These are phyloP conservation scores for Caerostris darwini DNA, from an alignment of 1,140 invertebrate species.

Conservation along the genomic window DNA sequence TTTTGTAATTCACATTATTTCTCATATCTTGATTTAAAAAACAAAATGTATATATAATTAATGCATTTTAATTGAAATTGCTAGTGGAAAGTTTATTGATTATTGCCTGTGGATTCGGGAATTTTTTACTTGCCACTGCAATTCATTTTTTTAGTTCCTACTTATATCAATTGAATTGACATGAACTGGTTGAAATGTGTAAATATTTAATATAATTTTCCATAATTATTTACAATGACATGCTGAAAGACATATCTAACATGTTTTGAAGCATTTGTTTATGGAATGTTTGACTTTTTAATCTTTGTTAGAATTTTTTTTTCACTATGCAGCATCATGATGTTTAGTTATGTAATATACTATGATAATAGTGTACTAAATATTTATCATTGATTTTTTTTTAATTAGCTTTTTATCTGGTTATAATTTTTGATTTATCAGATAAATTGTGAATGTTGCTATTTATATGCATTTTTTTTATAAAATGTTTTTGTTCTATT, in stretches of 20 bases:
- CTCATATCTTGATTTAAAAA: not conserved
- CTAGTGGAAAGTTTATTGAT: conserved; percentile 45
- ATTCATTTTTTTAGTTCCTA: conserved; percentile 73
- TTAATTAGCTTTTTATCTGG: conserved; percentile 29
- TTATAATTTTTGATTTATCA: not conserved
- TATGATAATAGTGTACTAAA: conserved; percentile 44
- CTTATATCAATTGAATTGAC: conserved; percentile 3
- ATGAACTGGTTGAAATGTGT: not conserved
- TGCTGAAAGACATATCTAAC: conserved; percentile 9
- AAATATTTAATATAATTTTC: not conserved
- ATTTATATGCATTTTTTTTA: conserved; percentile 49
- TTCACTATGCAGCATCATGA: conserved; percentile 49
- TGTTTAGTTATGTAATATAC: conserved; percentile 26
- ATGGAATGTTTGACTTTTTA: conserved; percentile 54
- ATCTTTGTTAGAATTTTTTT: conserved; percentile 42
- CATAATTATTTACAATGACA: not conserved
- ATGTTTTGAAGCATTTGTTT: conserved; percentile 39
- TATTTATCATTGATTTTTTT: conserved; percentile 61
- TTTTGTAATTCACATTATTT: not conserved
- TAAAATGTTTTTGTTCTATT: conserved; percentile 9
- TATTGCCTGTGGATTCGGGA: conserved; percentile 63
- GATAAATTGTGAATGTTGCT: conserved; percentile 58
- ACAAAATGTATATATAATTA: conserved; percentile 14
- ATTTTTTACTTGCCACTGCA: conserved; percentile 51
- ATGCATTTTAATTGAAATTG: conserved; percentile 48